These are phyloP conservation scores for Phrixothrix hirtus DNA, from an alignment of 2,888 invertebrate species.

Conservation along the genomic window DNA sequence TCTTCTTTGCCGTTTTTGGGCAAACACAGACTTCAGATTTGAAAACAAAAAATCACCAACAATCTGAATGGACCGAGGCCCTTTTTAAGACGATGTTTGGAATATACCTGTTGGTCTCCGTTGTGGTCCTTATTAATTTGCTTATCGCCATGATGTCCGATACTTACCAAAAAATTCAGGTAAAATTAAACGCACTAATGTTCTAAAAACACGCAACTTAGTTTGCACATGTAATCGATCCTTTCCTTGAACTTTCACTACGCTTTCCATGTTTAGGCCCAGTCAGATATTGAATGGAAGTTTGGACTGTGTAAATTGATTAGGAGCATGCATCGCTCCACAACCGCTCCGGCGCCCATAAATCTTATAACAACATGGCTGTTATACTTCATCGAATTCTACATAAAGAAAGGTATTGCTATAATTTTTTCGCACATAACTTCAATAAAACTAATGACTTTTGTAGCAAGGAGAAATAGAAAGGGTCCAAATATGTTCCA, in stretches of 20 bases:
- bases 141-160: slow-evolving; percentile 99
- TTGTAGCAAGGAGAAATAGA: slow-evolving; percentile 46
- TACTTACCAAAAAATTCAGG: slow-evolving; percentile 98
- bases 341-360: slow-evolving; percentile 97
- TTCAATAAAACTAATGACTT: too few species aligned
- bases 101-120: slow-evolving; percentile 98
- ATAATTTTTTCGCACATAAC: too few species aligned
- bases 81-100: slow-evolving; percentile 87
- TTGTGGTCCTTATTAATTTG: slow-evolving; percentile 98
- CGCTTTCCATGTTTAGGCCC: slow-evolving; percentile 84
- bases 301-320: slow-evolving; percentile 98
- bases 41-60: slow-evolving; percentile 63
- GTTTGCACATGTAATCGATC: too few species aligned
- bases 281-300: slow-evolving; percentile 99
- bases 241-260: too few species aligned
- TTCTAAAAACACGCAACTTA: too few species aligned
- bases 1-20: slow-evolving; percentile 98
- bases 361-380: slow-evolving; percentile 96
- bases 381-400: slow-evolving; percentile 79
- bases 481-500: slow-evolving; percentile 83
- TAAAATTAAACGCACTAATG: slow-evolving; percentile 56
- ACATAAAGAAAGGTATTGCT: slow-evolving; percentile 57
- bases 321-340: slow-evolving; percentile 97
- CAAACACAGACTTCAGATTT: slow-evolving; percentile 84
- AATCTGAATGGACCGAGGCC: slow-evolving; percentile 82